These are phyloP conservation scores for Odontothrips loti DNA, from an alignment of 2,888 invertebrate species.

Conservation along the genomic window DNA sequence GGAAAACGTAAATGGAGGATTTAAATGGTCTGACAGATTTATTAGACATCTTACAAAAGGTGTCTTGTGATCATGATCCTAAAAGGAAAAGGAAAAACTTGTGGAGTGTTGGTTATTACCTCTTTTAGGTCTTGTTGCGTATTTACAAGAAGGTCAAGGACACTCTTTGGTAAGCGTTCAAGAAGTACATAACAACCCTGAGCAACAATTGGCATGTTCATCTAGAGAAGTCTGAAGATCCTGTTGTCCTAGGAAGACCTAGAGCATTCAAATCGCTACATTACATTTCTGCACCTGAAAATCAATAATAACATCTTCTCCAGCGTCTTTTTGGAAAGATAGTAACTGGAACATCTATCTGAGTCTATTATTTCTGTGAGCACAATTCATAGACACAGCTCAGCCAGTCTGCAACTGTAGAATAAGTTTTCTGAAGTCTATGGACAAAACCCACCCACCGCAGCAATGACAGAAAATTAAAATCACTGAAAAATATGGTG, in stretches of 20 bases:
- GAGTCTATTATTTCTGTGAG: neutral
- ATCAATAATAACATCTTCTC: neutral
- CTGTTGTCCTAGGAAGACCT: neutral
- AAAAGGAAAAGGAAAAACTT: neutral
- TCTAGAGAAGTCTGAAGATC: neutral
- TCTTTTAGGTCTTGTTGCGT: neutral
- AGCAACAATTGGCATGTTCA: neutral
- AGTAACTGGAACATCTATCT: neutral
- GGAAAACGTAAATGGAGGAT: neutral
- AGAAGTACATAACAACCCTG: constrained; percentile 14
- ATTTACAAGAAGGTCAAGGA: neutral
- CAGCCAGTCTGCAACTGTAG: neutral
- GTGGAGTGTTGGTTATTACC: neutral
- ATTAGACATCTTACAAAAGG: neutral
- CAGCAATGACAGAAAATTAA: neutral
- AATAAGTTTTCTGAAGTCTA: neutral
- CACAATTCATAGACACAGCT: neutral
- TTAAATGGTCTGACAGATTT: neutral
- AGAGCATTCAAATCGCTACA: constrained; percentile 13
- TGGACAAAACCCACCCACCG: neutral
- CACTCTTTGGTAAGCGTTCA: neutral
- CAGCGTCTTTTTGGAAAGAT: neutral
- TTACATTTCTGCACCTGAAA: constrained; percentile 9
- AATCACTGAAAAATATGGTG: neutral
- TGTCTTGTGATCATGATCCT: neutral